Evolutionary conservation across 2,113 vertebrate genomes (phyloP).

Genomic region (Pagrus major): DNA sequence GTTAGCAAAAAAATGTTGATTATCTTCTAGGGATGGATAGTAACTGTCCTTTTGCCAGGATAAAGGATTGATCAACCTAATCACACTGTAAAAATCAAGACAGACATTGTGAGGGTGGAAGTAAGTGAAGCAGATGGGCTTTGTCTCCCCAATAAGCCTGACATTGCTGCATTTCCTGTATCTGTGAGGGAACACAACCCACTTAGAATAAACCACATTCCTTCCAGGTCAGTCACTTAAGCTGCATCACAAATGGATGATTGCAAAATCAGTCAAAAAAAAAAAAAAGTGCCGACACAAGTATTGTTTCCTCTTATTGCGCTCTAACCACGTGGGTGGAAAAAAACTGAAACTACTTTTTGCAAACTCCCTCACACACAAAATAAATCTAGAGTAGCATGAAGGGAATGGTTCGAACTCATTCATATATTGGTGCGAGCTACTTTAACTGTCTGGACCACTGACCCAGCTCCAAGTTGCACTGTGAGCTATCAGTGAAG

Average conservation of each 20-base stretch:
- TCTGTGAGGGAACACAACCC: constrained; percentile 43
- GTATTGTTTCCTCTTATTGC: constrained; percentile 3
- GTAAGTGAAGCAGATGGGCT: constrained; percentile 35
- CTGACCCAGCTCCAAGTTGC: not conserved
- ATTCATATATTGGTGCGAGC: not conserved
- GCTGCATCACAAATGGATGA: constrained; percentile 26
- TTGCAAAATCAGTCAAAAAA: constrained; percentile 37
- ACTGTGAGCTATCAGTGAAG: not conserved
- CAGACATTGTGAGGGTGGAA: not conserved
- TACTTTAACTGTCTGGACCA: not conserved
- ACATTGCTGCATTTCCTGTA: constrained; percentile 49
- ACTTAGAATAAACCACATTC: constrained; percentile 64
- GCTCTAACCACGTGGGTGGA: not conserved
- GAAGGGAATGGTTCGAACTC: not conserved
- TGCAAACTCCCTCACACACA: not conserved
- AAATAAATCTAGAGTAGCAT: not conserved
- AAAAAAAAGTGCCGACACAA: not conserved
- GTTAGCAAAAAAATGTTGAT: not conserved
- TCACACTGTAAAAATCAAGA: not conserved
- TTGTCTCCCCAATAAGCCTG: constrained; percentile 3
- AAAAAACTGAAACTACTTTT: not conserved
- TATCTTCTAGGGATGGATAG: not conserved
- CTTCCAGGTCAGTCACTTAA: constrained; percentile 60
- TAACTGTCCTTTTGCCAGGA: not conserved
- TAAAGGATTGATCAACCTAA: not conserved